phyloP scores from a whole-genome alignment of 2,797 vertebrate species.

The Psittacula derbiana region DNA sequence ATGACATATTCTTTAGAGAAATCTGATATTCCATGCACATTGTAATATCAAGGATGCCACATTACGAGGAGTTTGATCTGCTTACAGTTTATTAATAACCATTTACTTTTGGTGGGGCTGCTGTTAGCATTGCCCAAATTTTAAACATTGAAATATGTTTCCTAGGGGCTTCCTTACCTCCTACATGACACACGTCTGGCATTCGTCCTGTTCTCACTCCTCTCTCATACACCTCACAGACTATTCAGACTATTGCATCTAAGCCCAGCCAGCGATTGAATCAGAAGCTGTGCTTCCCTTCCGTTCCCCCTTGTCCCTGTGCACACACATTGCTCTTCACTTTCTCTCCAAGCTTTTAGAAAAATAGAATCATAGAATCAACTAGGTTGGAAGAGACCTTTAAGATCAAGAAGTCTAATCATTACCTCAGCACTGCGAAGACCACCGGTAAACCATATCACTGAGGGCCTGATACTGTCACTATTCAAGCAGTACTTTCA shows the following conservation, averaged over 20 bases:
- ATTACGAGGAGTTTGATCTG: fast-evolving
- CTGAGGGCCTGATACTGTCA: fast-evolving
- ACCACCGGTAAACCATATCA: background rate
- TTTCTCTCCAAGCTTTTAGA: background rate
- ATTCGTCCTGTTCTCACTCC: background rate
- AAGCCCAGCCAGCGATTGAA: background rate
- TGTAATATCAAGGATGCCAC: background rate
- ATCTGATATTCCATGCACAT: background rate
- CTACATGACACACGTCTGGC: fast-evolving
- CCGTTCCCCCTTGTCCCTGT: fast-evolving
- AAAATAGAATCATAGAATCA: background rate
- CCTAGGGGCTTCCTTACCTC: background rate
- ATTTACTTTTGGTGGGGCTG: background rate
- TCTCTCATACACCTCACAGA: background rate
- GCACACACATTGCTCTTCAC: background rate
- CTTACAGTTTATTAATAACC: background rate
- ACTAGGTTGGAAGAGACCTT: background rate
- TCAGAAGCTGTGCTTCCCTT: background rate
- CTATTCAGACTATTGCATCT: background rate
- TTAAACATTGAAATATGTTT: background rate
- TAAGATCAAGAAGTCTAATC: background rate
- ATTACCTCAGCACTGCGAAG: background rate
- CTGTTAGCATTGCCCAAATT: background rate
- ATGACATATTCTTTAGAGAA: background rate
- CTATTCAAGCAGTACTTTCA: background rate